phyloP scores from a whole-genome alignment of 92 coral and sea anemone genomes.

The Parazoanthus swiftii region DNA sequence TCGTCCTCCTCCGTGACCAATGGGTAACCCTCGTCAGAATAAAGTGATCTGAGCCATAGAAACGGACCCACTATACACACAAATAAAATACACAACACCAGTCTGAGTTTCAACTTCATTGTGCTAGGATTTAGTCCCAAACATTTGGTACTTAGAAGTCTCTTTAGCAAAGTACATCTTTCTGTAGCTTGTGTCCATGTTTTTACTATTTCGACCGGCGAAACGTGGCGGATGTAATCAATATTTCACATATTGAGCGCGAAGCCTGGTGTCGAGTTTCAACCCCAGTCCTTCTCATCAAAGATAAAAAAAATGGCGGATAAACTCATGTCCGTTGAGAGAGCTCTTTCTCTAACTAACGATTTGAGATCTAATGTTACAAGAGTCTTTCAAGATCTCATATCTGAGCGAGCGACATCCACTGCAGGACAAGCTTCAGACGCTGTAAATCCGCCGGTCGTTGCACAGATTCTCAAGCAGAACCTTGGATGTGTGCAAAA shows the following conservation, averaged over 20 bases:
- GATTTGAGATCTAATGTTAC: slow-evolving; percentile 66
- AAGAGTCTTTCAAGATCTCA: slow-evolving; percentile 74
- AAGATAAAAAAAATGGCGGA: slow-evolving; percentile 72
- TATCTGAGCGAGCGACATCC: slow-evolving; percentile 45
- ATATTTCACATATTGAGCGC: slow-evolving; percentile 46
- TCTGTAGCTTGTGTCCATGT: slow-evolving; percentile 25
- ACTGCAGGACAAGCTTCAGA: slow-evolving; percentile 50
- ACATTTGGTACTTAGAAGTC: slow-evolving; percentile 34
- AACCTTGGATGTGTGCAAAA: slow-evolving; percentile 68
- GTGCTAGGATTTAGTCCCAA: slow-evolving; percentile 52
- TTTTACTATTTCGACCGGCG: slow-evolving; percentile 68
- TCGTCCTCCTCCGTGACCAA: slow-evolving; percentile 49
- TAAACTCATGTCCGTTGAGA: slow-evolving; percentile 56
- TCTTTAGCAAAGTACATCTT: slow-evolving; percentile 30
- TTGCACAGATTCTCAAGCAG: slow-evolving; percentile 61
- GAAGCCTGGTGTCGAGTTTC: slow-evolving; percentile 33
- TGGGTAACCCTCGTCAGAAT: slow-evolving; percentile 49
- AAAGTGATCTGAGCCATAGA: slow-evolving; percentile 69
- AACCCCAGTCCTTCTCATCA: neutral
- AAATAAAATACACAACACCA: slow-evolving; percentile 57
- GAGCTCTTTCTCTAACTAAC: slow-evolving; percentile 60
- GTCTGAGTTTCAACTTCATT: slow-evolving; percentile 91
- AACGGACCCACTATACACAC: slow-evolving; percentile 61
- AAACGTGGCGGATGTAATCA: slow-evolving; percentile 64
- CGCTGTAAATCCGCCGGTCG: slow-evolving; percentile 46